These are phyloP conservation scores for Muscicapa comitata DNA, from an alignment of 2,797 vertebrate species.

Conservation along the genomic window DNA sequence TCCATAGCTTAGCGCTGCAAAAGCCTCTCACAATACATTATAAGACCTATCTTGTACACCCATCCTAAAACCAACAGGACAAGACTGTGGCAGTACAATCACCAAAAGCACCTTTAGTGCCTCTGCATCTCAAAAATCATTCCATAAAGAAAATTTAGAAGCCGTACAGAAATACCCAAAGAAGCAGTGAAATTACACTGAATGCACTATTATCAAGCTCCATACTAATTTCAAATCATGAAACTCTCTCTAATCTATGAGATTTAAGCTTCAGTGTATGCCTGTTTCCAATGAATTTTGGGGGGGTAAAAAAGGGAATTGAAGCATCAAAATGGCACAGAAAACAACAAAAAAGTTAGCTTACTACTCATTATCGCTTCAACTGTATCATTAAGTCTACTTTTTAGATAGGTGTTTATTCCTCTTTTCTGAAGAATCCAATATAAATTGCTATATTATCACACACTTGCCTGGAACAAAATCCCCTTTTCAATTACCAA, in stretches of 20 bases:
- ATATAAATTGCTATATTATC: background rate
- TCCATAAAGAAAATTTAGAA: background rate
- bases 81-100: background rate
- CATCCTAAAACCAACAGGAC: background rate
- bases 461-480: background rate
- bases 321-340: background rate
- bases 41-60: background rate
- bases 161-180: background rate
- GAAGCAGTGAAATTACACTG: background rate
- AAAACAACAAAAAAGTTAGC: background rate
- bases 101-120: background rate
- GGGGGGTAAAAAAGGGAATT: accelerated
- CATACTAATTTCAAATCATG: background rate
- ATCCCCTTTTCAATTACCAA: background rate
- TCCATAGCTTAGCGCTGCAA: background rate
- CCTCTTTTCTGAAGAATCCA: background rate
- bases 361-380: background rate
- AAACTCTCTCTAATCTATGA: background rate
- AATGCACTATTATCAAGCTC: background rate
- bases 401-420: background rate
- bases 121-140: background rate
- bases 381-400: background rate
- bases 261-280: background rate
- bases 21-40: background rate
- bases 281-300: background rate